Evolutionary conservation across 2,888 invertebrate genomes (phyloP).

Genomic region (Hesperia comma): DNA sequence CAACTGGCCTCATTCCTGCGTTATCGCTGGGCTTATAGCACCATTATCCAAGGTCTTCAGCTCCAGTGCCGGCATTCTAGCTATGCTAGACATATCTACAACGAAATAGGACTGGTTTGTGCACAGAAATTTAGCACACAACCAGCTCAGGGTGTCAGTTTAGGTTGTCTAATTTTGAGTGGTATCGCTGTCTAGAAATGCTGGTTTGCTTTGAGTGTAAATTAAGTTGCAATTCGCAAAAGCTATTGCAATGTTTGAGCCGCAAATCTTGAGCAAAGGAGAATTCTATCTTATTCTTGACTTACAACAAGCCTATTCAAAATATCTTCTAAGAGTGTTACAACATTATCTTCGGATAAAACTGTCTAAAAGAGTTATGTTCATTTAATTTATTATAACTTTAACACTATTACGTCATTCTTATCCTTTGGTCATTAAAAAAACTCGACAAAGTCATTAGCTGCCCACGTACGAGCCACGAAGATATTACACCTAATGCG

Average conservation of each 20-base stretch:
- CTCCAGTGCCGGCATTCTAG: background rate
- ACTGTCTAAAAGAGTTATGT: no score
- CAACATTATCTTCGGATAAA: background rate
- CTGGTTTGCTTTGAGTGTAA: constrained; percentile 1
- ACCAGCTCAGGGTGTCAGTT: constrained; percentile 20
- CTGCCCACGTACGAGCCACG: no score
- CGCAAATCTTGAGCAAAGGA: no score
- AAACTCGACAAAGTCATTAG: no score
- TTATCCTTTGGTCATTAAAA: no score
- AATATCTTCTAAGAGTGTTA: background rate
- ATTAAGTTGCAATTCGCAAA: constrained; percentile 11
- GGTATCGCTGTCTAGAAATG: background rate
- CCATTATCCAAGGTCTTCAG: constrained; percentile 30
- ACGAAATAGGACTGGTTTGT: constrained; percentile 32
- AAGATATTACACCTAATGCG: no score
- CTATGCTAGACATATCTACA: constrained; percentile 6
- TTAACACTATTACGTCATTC: no score
- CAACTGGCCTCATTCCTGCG: constrained; percentile 29
- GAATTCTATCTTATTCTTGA: no score
- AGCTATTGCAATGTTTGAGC: background rate
- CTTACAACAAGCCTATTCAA: no score
- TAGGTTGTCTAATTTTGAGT: constrained; percentile 16
- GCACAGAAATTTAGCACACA: constrained; percentile 26
- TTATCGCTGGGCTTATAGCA: constrained; percentile 27
- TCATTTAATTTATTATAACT: no score